These are phyloP conservation scores for Cotesia typhae DNA, from an alignment of 1,140 invertebrate genomes.

Conservation along the genomic window DNA sequence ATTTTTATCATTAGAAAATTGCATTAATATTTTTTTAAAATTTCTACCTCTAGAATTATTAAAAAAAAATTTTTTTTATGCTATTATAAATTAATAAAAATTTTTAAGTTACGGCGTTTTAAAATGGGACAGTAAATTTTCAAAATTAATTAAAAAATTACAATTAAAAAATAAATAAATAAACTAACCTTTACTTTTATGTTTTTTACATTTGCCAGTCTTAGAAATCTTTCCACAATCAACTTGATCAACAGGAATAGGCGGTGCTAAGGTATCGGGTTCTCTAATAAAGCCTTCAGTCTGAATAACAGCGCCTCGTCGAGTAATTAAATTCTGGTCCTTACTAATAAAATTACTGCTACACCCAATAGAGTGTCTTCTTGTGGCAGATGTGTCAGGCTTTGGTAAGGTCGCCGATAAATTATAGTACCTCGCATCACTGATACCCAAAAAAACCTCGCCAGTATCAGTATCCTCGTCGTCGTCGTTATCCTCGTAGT, in stretches of 20 bases:
- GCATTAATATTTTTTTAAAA: not conserved
- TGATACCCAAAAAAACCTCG: constrained; percentile 60
- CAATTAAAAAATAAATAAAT: too few relatives aligned
- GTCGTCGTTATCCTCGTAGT: constrained; percentile 45
- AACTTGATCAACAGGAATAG: constrained; percentile 46
- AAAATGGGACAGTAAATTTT: too few relatives aligned
- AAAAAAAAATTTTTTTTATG: too few relatives aligned
- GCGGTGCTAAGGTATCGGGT: constrained; percentile 48
- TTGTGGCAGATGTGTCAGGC: constrained; percentile 45
- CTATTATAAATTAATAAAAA: too few relatives aligned
- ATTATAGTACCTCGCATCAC: constrained; percentile 66
- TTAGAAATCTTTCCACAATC: constrained; percentile 35
- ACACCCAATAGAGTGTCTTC: constrained; percentile 67
- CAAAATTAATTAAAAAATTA: too few relatives aligned
- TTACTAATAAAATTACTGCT: constrained; percentile 57
- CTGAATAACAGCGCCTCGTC: constrained; percentile 36
- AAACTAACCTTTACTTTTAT: constrained; percentile 48
- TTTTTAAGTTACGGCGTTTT: too few relatives aligned
- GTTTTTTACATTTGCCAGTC: constrained; percentile 44
- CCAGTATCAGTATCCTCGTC: constrained; percentile 53
- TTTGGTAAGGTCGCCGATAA: constrained; percentile 57
- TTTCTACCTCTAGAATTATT: too few relatives aligned
- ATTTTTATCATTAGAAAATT: not conserved
- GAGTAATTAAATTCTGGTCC: constrained; percentile 39
- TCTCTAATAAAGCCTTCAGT: constrained; percentile 41